A percentile compares a stretch with the other conserved stretches of the same genome.
Evolutionary conservation across 2,888 invertebrate species (phyloP).

Genomic region (Rhingia campestris): DNA sequence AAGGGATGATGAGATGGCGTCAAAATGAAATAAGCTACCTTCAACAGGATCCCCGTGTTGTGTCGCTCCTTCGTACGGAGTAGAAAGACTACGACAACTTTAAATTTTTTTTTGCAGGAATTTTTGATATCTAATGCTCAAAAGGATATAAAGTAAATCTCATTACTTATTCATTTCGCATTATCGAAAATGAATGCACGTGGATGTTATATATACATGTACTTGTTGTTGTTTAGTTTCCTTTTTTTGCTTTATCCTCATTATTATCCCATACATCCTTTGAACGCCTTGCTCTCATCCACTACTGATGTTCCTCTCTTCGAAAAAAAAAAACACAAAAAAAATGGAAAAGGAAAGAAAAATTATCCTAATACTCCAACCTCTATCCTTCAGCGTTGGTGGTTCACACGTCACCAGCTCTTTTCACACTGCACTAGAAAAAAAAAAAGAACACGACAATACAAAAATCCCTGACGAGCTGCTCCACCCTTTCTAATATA

Average conservation of each 20-base stretch:
- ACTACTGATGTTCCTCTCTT: constrained; percentile 19
- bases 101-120: constrained; percentile 24
- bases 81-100: background rate
- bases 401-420: constrained; percentile 67
- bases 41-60: constrained; percentile 28
- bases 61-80: constrained; percentile 26
- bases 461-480: constrained; percentile 40
- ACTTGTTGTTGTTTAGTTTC: constrained; percentile 1
- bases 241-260: constrained; percentile 30
- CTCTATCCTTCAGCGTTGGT: constrained; percentile 62
- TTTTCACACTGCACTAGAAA: constrained; percentile 29
- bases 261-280: constrained; percentile 59
- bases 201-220: constrained; percentile 47
- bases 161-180: constrained; percentile 73
- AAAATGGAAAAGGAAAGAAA: constrained; percentile 51
- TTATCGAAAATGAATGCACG: constrained; percentile 74
- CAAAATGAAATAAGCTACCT: constrained; percentile 63
- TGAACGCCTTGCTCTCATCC: constrained; percentile 52
- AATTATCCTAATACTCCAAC: constrained; percentile 58
- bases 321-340: constrained; percentile 11
- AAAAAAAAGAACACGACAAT: constrained; percentile 25
- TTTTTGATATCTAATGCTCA: constrained; percentile 63
- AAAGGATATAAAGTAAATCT: constrained; percentile 73
- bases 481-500: constrained; percentile 27
- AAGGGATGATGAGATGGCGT: constrained; percentile 54